phyloP scores from a whole-genome alignment of 2,113 vertebrate genomes.

The Callospermophilus lateralis region DNA sequence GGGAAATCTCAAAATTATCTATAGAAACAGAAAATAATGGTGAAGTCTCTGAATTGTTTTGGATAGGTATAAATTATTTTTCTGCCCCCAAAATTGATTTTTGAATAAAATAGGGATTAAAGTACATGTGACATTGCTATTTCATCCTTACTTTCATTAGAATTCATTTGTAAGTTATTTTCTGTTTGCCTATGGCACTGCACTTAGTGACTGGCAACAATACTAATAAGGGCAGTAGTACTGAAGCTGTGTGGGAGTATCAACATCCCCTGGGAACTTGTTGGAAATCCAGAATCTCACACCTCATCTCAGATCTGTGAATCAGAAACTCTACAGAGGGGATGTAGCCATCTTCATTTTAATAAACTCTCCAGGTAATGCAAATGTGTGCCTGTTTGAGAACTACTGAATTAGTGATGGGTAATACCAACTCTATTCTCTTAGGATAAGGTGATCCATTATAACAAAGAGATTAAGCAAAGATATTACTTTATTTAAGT shows the following conservation, averaged over 20 bases:
- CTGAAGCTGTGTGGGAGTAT: background rate
- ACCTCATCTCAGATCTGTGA: background rate
- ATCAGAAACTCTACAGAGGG: background rate
- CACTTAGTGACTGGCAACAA: background rate
- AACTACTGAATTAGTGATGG: background rate
- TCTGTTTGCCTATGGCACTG: background rate
- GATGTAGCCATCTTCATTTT: background rate
- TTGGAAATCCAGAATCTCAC: constrained; percentile 9
- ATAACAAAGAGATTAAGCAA: background rate
- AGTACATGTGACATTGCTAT: background rate
- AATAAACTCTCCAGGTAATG: background rate
- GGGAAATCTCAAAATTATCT: constrained; percentile 19
- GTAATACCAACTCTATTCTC: background rate
- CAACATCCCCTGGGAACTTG: background rate
- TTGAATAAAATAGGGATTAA: background rate
- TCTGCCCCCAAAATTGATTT: constrained; percentile 2
- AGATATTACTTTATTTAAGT: background rate
- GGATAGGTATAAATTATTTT: background rate
- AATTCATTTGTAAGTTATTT: constrained; percentile 7
- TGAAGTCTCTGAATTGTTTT: constrained; percentile 37
- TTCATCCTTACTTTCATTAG: constrained; percentile 41
- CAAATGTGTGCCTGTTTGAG: background rate
- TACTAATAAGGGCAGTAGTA: background rate
- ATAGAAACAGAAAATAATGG: constrained; percentile 34
- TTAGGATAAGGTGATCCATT: background rate